Conservation (phyloP, 2,797 vertebrate genomes). For the Crotalus adamanteus region DNA sequence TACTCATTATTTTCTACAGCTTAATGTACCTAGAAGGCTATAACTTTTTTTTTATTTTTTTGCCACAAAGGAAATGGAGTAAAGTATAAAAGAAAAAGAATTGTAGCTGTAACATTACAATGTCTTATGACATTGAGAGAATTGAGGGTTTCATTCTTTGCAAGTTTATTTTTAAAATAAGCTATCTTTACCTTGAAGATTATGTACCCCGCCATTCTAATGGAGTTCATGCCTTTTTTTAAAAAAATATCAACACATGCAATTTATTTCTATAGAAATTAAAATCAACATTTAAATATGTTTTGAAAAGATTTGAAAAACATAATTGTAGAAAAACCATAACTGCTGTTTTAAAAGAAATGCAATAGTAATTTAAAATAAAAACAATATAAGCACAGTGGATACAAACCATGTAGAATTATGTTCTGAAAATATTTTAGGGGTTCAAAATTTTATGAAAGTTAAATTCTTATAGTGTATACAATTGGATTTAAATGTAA, state of each 20-base stretch:
- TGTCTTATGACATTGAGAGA: background rate
- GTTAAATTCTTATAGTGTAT: background rate
- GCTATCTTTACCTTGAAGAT: background rate
- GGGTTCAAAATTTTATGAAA: background rate
- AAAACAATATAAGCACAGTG: background rate
- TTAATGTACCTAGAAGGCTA: background rate
- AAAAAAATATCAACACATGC: background rate
- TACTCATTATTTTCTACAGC: background rate
- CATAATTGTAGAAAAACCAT: background rate
- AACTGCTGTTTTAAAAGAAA: background rate
- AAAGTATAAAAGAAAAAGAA: background rate
- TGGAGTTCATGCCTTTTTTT: background rate
- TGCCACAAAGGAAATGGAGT: background rate
- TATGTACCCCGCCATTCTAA: background rate
- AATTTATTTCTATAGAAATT: background rate
- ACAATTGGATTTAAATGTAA: background rate
- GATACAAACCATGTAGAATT: background rate
- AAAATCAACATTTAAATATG: background rate
- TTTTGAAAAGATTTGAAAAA: background rate
- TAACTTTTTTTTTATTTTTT: background rate
- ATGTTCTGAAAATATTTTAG: background rate
- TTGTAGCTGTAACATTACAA: background rate
- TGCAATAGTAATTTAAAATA: background rate
- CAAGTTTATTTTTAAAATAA: background rate
- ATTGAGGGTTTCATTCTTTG: background rate